Conservation (phyloP, 2,888 invertebrate genomes). For the Epiperipatus broadwayi region DNA sequence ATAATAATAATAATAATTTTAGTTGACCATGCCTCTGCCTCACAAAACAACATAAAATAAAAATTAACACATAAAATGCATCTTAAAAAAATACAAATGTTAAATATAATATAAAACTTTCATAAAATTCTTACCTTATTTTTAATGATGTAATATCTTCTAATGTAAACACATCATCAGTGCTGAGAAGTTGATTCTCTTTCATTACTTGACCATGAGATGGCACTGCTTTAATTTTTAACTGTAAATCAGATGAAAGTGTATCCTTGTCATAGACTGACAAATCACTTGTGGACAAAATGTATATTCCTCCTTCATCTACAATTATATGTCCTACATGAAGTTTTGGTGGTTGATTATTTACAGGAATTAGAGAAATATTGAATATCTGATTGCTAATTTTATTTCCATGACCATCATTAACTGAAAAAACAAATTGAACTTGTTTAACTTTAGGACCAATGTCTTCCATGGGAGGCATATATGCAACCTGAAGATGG, state of each 20-base stretch:
- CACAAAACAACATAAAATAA: too few relatives aligned
- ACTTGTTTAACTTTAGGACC: constrained; percentile 21
- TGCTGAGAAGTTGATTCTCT: constrained; percentile 21
- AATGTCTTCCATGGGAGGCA: constrained; percentile 26
- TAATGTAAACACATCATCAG: constrained; percentile 23
- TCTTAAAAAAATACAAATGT: too few relatives aligned
- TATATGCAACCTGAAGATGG: constrained; percentile 26
- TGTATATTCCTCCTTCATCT: constrained; percentile 25
- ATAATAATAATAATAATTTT: too few relatives aligned
- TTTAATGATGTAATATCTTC: constrained; percentile 16
- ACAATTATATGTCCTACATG: constrained; percentile 23
- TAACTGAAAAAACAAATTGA: constrained; percentile 23
- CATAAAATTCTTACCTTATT: constrained; percentile 16
- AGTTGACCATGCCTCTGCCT: too few relatives aligned
- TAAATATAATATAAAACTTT: too few relatives aligned
- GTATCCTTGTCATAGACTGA: constrained; percentile 28
- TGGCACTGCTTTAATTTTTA: constrained; percentile 24
- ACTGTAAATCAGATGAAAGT: constrained; percentile 21
- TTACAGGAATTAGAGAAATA: constrained; percentile 26
- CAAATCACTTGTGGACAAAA: constrained; percentile 24
- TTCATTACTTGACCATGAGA: constrained; percentile 25
- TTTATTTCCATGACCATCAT: constrained; percentile 24
- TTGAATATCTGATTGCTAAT: constrained; percentile 24
- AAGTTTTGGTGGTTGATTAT: constrained; percentile 24
- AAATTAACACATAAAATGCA: too few relatives aligned